phyloP scores from a whole-genome alignment of 2,888 invertebrate species.

The Anthrax anthrax region DNA sequence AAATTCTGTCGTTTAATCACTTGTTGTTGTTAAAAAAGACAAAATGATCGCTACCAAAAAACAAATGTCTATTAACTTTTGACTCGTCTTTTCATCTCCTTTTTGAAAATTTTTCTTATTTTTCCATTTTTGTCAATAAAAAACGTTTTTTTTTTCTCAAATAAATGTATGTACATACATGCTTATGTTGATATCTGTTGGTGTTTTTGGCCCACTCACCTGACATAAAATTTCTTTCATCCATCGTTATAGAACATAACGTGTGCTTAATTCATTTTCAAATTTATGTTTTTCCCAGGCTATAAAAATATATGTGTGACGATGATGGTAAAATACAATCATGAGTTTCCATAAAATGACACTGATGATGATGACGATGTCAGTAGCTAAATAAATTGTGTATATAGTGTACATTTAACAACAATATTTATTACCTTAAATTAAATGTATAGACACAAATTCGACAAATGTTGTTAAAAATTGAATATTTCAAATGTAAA shows the following conservation, averaged over 20 bases:
- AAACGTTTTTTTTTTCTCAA: too few species aligned
- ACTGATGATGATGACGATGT: neutral
- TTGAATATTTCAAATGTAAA: too few species aligned
- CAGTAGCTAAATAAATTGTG: neutral
- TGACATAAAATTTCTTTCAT: neutral
- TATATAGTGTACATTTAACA: too few species aligned
- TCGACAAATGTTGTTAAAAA: too few species aligned
- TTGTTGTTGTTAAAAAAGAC: neutral
- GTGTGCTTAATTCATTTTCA: neutral
- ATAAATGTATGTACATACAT: too few species aligned
- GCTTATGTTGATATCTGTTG: too few species aligned
- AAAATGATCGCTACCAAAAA: neutral
- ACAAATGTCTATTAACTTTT: neutral
- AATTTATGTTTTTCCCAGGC: conserved; percentile 2
- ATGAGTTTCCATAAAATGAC: neutral
- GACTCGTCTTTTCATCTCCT: neutral
- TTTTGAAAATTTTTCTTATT: too few species aligned
- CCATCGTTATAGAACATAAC: neutral
- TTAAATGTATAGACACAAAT: too few species aligned
- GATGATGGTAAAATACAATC: neutral
- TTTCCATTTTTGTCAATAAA: too few species aligned
- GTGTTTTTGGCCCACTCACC: neutral
- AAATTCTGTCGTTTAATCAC: neutral
- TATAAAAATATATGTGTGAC: neutral
- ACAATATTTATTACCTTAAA: neutral